Evolutionary conservation across 1,140 invertebrate species (phyloP), one percentile per base, ranked within the genome.

Genomic region (Hesperophylax magnus): DNA sequence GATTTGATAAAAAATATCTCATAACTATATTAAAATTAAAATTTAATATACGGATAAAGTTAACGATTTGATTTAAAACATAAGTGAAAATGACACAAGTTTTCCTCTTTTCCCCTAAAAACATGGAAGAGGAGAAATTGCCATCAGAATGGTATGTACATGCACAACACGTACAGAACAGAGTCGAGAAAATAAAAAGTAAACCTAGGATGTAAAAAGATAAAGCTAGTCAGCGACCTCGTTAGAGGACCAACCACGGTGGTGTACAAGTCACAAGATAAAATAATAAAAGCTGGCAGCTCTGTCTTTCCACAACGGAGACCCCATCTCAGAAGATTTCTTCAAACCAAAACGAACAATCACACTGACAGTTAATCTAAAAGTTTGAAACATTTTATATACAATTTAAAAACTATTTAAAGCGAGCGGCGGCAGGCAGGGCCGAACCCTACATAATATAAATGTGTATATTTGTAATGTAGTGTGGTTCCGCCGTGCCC

Each of bases 361-460:
- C 72, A 76, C 72, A 76, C 72, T 18, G 72, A 76, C 56, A 76
- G 34, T 76, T 39, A 76, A 76, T 76, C 72, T 76, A 76, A 58
- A 76, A 76, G 56, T 76, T 76, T 54, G 71, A 76, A 76, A 76
- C 72, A 76, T 60, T 76, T 76, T 76, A 76, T 76, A 76, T 39
- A 76, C 56, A 76, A 58, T 60, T 75, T 58, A 52, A 31, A 75
- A 20, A 75, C 18, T 75, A 75, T 27, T 27, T 72, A 39, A 24
- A 58, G 54, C 72, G 56, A 58, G 69, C 20, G 72, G 56, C 56
- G 72, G 72, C 27, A 56, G 72, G 72, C 72, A 76, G 72, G 72
- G 72, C 72, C 31, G 72, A 76, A 76, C 72, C 17, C 39, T 47
- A 47, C 39, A 47, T 47, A 47, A 47, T 47, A 47, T 47, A 14